Conservation (phyloP, 2,797 vertebrate genomes). For the Saguinus oedipus region DNA sequence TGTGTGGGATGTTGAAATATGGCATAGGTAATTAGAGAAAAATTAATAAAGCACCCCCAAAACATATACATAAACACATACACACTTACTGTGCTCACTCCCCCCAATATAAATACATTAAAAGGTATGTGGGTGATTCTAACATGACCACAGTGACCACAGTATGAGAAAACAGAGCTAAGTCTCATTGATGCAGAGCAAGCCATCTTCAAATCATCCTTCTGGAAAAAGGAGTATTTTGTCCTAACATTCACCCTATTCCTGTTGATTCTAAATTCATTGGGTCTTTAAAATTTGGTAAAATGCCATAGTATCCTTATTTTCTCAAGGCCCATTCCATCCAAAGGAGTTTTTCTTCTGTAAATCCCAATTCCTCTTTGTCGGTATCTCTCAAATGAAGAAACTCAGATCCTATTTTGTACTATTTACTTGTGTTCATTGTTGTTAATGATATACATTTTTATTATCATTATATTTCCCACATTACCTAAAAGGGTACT, state of each 20-base stretch:
- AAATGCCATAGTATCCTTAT: neutral
- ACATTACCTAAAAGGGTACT: neutral
- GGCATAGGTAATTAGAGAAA: neutral
- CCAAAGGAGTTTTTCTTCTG: neutral
- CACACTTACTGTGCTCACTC: fast-evolving
- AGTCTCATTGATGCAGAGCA: neutral
- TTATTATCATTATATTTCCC: neutral
- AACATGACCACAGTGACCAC: neutral
- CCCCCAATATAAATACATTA: neutral
- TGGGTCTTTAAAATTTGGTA: neutral
- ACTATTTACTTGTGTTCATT: neutral
- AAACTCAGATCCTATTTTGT: neutral
- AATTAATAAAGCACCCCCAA: neutral
- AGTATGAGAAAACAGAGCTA: neutral
- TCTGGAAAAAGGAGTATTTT: neutral
- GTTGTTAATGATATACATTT: neutral
- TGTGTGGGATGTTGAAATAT: neutral
- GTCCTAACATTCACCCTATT: neutral
- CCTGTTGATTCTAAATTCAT: neutral
- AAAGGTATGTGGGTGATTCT: neutral
- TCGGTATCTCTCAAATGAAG: neutral
- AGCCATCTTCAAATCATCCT: neutral
- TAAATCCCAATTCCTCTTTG: neutral
- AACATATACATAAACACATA: neutral
- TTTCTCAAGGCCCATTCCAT: neutral